These are phyloP conservation scores for Catharus fuscescens DNA, from an alignment of 2,113 vertebrate species.

Conservation along the genomic window DNA sequence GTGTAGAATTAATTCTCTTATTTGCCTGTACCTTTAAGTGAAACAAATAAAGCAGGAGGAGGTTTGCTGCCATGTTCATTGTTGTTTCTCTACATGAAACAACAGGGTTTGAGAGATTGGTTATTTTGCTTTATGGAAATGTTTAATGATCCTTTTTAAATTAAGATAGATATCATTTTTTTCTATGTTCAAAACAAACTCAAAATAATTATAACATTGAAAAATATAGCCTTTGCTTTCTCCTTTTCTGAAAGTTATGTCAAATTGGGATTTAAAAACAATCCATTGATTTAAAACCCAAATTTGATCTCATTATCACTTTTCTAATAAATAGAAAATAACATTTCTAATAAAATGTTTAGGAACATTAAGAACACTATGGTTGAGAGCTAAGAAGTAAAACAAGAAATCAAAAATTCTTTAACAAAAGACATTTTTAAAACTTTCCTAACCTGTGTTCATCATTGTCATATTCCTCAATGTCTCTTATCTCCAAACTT, in stretches of 20 bases:
- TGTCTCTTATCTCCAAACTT: neutral
- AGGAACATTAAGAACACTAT: neutral
- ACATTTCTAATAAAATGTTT: neutral
- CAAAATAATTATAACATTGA: neutral
- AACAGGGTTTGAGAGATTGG: neutral
- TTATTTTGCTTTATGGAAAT: neutral
- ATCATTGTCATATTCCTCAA: neutral
- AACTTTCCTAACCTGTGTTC: neutral
- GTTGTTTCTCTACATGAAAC: neutral
- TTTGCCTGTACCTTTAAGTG: neutral
- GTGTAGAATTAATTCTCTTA: neutral
- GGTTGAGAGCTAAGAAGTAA: neutral
- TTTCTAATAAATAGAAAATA: neutral
- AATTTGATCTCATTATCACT: neutral
- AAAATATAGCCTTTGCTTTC: neutral
- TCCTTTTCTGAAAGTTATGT: neutral
- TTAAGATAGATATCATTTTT: neutral
- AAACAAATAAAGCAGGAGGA: neutral
- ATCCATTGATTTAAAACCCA: neutral
- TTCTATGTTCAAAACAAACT: neutral
- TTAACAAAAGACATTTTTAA: neutral
- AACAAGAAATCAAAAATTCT: neutral
- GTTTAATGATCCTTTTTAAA: neutral
- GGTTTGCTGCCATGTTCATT: neutral
- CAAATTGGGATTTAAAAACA: neutral